These are phyloP conservation scores for Phocoena sinus DNA, from an alignment of 2,113 vertebrate genomes.

Conservation along the genomic window DNA sequence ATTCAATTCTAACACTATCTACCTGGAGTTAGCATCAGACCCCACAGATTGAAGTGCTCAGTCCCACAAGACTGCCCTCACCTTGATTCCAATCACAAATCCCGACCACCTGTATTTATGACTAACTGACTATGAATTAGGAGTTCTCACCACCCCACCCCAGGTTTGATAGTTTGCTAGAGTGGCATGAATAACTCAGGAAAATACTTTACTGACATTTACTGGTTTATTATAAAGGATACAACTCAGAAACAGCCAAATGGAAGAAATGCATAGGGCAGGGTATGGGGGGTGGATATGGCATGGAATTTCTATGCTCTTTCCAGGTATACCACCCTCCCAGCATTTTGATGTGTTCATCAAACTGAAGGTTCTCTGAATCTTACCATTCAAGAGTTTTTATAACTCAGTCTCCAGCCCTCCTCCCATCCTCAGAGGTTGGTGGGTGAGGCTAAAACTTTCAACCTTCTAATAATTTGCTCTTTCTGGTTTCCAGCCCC, in stretches of 20 bases:
- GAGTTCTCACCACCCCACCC: not conserved
- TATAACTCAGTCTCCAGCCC: not conserved
- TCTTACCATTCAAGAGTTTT: not conserved
- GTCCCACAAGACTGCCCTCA: not conserved
- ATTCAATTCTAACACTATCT: not conserved
- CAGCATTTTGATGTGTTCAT: not conserved
- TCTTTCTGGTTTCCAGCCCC: not conserved
- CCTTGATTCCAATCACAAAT: not conserved
- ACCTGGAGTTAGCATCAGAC: not conserved
- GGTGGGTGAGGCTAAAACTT: not conserved
- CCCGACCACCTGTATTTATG: not conserved
- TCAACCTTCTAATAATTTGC: not conserved
- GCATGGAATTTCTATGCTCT: not conserved
- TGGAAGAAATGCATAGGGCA: not conserved
- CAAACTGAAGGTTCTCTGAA: not conserved
- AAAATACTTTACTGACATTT: not conserved
- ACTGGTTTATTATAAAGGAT: not conserved
- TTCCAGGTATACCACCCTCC: not conserved
- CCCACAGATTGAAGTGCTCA: not conserved
- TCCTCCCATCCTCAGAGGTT: not conserved
- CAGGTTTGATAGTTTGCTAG: not conserved
- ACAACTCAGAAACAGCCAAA: not conserved
- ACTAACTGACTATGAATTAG: not conserved
- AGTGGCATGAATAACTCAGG: not conserved
- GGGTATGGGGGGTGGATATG: rapidly evolving